These are phyloP conservation scores for Chironomus tentans DNA, from an alignment of 2,888 invertebrate genomes.

Conservation along the genomic window DNA sequence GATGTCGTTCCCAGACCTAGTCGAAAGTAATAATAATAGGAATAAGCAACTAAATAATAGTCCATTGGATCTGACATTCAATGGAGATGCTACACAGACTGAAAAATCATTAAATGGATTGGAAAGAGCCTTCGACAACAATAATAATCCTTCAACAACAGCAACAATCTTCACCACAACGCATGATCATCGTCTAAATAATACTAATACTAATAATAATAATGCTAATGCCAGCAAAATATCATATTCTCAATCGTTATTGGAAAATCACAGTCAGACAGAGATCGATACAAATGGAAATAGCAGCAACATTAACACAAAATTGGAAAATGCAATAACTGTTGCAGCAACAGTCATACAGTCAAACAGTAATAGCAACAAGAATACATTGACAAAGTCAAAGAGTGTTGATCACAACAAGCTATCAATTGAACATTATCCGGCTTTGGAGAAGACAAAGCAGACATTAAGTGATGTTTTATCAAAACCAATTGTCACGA, in stretches of 20 bases:
- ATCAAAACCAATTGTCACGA: conserved; percentile 29
- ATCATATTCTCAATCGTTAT: conserved; percentile 27
- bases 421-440: conserved; percentile 41
- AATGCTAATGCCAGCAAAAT: conserved; percentile 20
- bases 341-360: not conserved
- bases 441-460: conserved; percentile 41
- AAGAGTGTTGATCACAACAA: conserved; percentile 41
- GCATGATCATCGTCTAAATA: not conserved
- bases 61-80: not conserved
- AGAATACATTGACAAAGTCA: conserved; percentile 33
- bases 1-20: conserved; percentile 26
- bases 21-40: conserved; percentile 29
- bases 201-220: conserved; percentile 12
- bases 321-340: not conserved
- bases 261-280: conserved; percentile 12
- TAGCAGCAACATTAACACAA: not conserved
- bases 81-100: conserved; percentile 8
- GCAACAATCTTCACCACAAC: not conserved
- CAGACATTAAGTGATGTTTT: conserved; percentile 29
- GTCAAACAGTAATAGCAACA: not conserved
- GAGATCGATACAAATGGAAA: conserved; percentile 14
- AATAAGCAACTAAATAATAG: conserved; percentile 28
- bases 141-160: not conserved
- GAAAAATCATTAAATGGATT: conserved; percentile 12
- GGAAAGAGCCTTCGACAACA: not conserved